Evolutionary conservation across 2,888 invertebrate species (phyloP).

Genomic region (Pecten maximus): DNA sequence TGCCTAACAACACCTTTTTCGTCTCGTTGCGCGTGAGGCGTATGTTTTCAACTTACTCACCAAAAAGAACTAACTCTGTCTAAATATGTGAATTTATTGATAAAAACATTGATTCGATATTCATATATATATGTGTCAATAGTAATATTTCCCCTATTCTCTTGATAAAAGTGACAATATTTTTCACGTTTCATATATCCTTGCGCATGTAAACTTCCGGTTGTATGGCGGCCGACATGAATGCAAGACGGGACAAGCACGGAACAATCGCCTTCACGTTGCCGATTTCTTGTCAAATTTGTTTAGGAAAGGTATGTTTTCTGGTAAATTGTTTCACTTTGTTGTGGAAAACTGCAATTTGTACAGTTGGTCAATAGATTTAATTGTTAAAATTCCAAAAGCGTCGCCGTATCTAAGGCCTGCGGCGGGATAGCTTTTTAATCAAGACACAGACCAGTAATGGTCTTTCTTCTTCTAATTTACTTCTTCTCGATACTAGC

Average conservation of each 20-base stretch:
- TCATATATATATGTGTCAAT: neutral
- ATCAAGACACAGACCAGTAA: neutral
- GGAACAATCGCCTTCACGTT: constrained; percentile 76
- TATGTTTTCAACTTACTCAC: neutral
- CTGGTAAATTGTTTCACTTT: neutral
- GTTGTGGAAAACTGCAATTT: neutral
- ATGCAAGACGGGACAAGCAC: constrained; percentile 71
- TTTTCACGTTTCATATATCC: neutral
- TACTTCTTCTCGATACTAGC: too few species aligned
- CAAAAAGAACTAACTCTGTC: neutral
- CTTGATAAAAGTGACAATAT: neutral
- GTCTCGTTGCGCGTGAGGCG: neutral
- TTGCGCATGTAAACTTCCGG: constrained; percentile 15
- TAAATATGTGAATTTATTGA: neutral
- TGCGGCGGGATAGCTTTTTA: neutral
- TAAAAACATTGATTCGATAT: neutral
- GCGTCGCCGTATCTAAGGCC: constrained; percentile 9
- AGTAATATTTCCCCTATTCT: neutral
- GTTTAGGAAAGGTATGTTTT: constrained; percentile 78
- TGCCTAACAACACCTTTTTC: constrained; percentile 61
- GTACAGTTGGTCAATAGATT: neutral
- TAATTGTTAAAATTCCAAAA: neutral
- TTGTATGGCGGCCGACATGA: constrained; percentile 71
- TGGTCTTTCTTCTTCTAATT: too few species aligned
- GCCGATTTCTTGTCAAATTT: constrained; percentile 80